A percentile compares a stretch with the other conserved stretches of the same genome.
phyloP scores from a whole-genome alignment of 2,113 vertebrate species.

The Labeo catla region DNA sequence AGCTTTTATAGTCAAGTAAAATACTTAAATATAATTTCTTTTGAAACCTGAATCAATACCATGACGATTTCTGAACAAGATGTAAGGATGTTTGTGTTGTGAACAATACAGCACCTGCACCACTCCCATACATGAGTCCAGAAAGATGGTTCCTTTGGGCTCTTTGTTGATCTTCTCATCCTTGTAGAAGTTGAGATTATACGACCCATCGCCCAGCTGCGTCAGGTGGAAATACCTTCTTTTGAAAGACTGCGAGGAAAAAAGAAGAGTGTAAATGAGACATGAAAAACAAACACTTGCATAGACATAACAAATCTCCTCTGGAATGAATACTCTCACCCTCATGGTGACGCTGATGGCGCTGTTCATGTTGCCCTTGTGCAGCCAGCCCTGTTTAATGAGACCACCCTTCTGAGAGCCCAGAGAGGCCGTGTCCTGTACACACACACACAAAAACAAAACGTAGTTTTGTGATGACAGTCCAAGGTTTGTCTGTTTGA shows the following conservation, averaged over 20 bases:
- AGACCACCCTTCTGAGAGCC: constrained; percentile 97
- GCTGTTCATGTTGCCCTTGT: constrained; percentile 99
- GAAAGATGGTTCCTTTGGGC: constrained; percentile 97
- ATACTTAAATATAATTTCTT: neutral
- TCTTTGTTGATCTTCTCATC: constrained; percentile 99
- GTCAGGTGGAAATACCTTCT: constrained; percentile 97
- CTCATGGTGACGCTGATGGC: constrained; percentile 99
- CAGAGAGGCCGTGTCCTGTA: constrained; percentile 93
- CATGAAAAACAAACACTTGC: neutral
- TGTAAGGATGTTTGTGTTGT: neutral
- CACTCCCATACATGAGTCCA: constrained; percentile 99
- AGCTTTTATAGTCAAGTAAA: neutral
- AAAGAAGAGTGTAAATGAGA: neutral
- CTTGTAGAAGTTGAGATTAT: constrained; percentile 99
- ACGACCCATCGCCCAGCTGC: constrained; percentile 95
- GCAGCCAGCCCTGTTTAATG: constrained; percentile 96
- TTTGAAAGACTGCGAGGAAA: constrained; percentile 90
- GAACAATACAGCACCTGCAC: constrained; percentile 82
- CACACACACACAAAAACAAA: constrained; percentile 32
- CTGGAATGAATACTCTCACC: constrained; percentile 76
- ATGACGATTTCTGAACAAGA: neutral
- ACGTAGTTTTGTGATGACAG: constrained; percentile 31
- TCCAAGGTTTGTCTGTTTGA: constrained; percentile 48
- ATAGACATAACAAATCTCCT: neutral
- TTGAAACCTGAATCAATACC: neutral